These are phyloP conservation scores for Zosterops pallidus DNA, from an alignment of 2,113 vertebrate genomes.

Conservation along the genomic window DNA sequence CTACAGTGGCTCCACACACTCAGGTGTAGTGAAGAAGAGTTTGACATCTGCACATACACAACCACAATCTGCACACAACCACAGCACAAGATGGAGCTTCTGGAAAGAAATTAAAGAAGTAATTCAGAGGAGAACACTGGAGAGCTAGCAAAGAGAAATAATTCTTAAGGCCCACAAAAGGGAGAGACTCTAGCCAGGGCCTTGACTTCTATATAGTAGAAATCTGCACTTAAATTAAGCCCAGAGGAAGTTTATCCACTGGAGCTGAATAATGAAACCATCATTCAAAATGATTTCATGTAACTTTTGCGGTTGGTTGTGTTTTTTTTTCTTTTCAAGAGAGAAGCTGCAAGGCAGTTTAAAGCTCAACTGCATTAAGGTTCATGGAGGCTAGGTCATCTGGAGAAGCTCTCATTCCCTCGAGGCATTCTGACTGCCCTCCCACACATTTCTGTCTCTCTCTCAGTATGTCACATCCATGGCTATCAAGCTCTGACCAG, in stretches of 20 bases:
- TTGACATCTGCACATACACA: neutral
- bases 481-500: neutral
- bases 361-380: constrained; percentile 26
- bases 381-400: constrained; percentile 4
- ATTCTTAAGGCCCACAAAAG: neutral
- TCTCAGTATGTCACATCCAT: neutral
- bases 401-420: constrained; percentile 12
- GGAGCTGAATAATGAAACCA: constrained; percentile 50
- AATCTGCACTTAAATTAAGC: constrained; percentile 26
- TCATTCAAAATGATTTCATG: constrained; percentile 29
- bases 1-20: neutral
- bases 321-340: neutral
- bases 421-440: neutral
- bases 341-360: constrained; percentile 29
- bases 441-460: neutral
- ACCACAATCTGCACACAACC: neutral
- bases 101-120: neutral
- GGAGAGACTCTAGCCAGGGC: neutral
- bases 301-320: neutral
- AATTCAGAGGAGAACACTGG: neutral
- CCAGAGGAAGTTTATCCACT: constrained; percentile 41
- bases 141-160: constrained; percentile 20
- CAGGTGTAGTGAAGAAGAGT: neutral
- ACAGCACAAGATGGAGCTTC: neutral
- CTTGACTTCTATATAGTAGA: constrained; percentile 4